Base-by-base conservation (phyloP, 2,113 vertebrate genomes). In the Azemiops feae region DNA sequence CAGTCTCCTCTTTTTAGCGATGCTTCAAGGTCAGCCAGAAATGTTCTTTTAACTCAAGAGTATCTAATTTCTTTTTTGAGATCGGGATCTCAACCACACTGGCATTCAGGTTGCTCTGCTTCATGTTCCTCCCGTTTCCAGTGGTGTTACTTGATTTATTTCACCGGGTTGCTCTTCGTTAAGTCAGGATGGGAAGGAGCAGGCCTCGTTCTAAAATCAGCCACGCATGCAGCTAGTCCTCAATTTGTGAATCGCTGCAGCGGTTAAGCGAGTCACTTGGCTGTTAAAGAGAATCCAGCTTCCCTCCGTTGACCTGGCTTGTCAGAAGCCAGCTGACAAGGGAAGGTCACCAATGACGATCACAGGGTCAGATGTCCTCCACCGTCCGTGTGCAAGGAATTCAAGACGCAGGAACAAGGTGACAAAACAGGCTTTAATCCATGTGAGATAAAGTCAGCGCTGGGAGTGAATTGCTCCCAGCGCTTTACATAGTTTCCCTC, bases 131-230 rank as follows among this genome's bases (percentile, higher is more conserved):
- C 94, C 94, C 1, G 50, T 2, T 91, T 1, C 12, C 91, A 50
- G 5, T 53, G 0, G 88, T 43, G 93, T 10, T 58, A 4, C 10
- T 25, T 92, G 74, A 92, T 93, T 96, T 86, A 3, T 87, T 90
- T 92, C 12, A n/a, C 14, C 12, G 10, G 5, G 23, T 58, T 34
- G 27, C 2, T 88, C 55, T 87, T 92, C 94, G 94, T 90, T 91
- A 91, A 94, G 92, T 91, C 95, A 95, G 90, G 0, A 85, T 88
- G 92, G 85, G 87, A 93, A 94, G 89, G 52, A 0, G 89, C 94
- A 86, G 45, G 47, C 2, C 43, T 18, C 47, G 5, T 85, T 91
- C 14, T 4, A 55, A 91, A 91, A 81, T 5, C 50, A 7, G 10
- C 1, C 1, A 2, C 2, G 9, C 5, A 25, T 45, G 20, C 54